These are phyloP conservation scores for Mimachlamys varia DNA, from an alignment of 2,888 invertebrate species.

Conservation along the genomic window DNA sequence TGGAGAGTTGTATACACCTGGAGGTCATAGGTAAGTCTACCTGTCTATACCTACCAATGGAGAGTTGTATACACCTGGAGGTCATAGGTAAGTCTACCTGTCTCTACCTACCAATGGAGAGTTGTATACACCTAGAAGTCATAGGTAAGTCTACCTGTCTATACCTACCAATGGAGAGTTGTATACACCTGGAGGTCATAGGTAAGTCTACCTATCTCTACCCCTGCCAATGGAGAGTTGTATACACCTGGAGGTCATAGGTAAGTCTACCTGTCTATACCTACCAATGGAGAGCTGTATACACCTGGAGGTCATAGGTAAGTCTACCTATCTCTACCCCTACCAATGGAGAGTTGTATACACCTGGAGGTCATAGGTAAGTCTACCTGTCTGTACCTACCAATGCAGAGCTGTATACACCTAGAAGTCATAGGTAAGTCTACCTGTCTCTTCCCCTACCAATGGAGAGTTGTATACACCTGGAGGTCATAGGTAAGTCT, in stretches of 20 bases:
- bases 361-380: no score
- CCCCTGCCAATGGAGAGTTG: constrained; percentile 96
- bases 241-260: constrained; percentile 89
- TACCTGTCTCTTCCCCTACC: constrained; percentile 94
- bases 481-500: constrained; percentile 88
- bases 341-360: neutral
- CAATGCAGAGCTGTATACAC: constrained; percentile 92
- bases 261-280: constrained; percentile 91
- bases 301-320: constrained; percentile 89
- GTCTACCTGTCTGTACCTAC: constrained; percentile 92
- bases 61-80: constrained; percentile 90
- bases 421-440: constrained; percentile 88
- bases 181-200: no score
- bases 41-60: constrained; percentile 95
- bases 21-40: constrained; percentile 80
- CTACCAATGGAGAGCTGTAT: constrained; percentile 95
- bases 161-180: constrained; percentile 1
- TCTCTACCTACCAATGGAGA: constrained; percentile 96
- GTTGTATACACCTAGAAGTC: constrained; percentile 89
- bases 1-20: no score
- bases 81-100: constrained; percentile 89
- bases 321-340: constrained; percentile 61
- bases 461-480: constrained; percentile 92
- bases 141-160: constrained; percentile 84
- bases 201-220: constrained; percentile 87